phyloP scores from a whole-genome alignment of 1,140 invertebrate genomes.

The Drosophila equinoxialis region DNA sequence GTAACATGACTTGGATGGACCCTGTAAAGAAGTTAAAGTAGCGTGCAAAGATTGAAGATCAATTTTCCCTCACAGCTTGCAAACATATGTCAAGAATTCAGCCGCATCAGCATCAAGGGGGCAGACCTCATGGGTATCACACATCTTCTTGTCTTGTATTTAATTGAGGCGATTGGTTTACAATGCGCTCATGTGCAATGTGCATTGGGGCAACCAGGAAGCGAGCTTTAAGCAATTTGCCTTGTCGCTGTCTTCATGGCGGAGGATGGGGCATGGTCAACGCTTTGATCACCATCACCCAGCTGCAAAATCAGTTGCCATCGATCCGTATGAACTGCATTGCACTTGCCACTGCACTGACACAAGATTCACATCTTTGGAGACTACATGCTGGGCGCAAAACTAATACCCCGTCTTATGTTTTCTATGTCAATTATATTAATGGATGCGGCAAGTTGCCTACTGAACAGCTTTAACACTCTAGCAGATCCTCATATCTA shows the following conservation, averaged over 20 bases:
- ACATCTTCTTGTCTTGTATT: constrained; percentile 59
- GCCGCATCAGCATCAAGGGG: constrained; percentile 6
- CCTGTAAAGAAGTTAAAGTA: constrained; percentile 8
- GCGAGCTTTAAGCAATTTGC: constrained; percentile 61
- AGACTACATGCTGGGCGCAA: constrained; percentile 50
- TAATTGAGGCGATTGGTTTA: constrained; percentile 73
- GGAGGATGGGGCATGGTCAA: constrained; percentile 1
- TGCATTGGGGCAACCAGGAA: constrained; percentile 67
- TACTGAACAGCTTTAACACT: constrained; percentile 38
- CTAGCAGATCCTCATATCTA: constrained; percentile 24
- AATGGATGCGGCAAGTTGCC: constrained; percentile 62
- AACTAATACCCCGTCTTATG: constrained; percentile 60
- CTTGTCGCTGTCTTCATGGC: constrained; percentile 6
- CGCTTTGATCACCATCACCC: constrained; percentile 56
- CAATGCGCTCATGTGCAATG: constrained; percentile 52
- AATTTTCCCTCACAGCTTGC: constrained; percentile 29
- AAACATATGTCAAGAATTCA: constrained; percentile 44
- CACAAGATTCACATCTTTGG: constrained; percentile 6
- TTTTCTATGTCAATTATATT: constrained; percentile 81
- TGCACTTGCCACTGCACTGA: constrained; percentile 33
- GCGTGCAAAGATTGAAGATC: constrained; percentile 42
- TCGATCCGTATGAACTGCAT: constrained; percentile 47
- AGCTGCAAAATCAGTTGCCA: constrained; percentile 75
- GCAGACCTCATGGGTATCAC: constrained; percentile 39
- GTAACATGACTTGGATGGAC: background rate